Evolutionary conservation across 2,888 invertebrate species (phyloP).

Genomic region (Tetropium fuscum): DNA sequence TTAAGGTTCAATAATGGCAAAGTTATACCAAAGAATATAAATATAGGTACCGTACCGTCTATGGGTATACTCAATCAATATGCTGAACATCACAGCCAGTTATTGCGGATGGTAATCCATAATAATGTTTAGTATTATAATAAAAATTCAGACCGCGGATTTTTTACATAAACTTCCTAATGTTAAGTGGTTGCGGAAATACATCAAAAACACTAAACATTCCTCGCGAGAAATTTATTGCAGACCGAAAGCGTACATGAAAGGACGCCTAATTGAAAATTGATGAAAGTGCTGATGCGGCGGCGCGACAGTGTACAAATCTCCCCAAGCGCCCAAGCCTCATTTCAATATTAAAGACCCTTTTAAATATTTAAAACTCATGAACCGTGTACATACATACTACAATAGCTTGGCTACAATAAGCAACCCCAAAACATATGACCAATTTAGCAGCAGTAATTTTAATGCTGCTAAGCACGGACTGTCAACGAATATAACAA

Average conservation of each 20-base stretch:
- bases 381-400: conserved; percentile 18
- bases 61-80: too few relatives aligned
- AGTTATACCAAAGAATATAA: too few relatives aligned
- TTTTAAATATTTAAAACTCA: conserved; percentile 52
- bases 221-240: conserved; percentile 37
- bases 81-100: too few relatives aligned
- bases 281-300: conserved; percentile 54
- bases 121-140: too few relatives aligned
- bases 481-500: conserved; percentile 41
- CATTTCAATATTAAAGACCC: conserved; percentile 54
- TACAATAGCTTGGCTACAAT: conserved; percentile 15
- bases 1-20: too few relatives aligned
- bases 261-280: conserved; percentile 55
- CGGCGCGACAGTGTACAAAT: conserved; percentile 30
- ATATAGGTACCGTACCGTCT: too few relatives aligned
- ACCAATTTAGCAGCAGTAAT: conserved; percentile 37
- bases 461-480: conserved; percentile 36
- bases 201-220: conserved; percentile 12
- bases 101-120: too few relatives aligned
- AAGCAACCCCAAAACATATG: conserved; percentile 24
- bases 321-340: conserved; percentile 32
- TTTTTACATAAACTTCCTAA: too few relatives aligned
- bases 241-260: conserved; percentile 40
- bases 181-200: not conserved
- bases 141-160: too few relatives aligned